Evolutionary conservation across 2,888 invertebrate species (phyloP), one percentile per base, ranked within the genome.

Genomic region (Dryobota labecula): DNA sequence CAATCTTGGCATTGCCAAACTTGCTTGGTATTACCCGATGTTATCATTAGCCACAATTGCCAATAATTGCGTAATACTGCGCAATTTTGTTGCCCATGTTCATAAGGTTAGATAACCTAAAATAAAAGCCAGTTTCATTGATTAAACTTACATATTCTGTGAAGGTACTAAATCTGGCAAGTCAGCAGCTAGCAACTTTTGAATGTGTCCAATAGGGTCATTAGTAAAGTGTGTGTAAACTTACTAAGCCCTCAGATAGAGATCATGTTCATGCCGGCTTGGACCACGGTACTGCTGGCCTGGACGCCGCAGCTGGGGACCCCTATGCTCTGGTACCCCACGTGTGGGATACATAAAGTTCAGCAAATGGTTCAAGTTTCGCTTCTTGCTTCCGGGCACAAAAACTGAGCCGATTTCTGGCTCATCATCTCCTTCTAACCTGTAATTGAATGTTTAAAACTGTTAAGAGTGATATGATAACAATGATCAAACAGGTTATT

Each of bases 171-270:
- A 33, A 2, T 51, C 30, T n/a, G 30, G 49, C 47, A 53, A 54
- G 43, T 30, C 41, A 38, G 41, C 41, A 24, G 15, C 13, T 63
- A 41, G 18, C 13, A 43, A 49, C 11, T 30, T 63, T 60, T 27
- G 3, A 56, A 43, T 75, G 43, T 47, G 18, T 71, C 47, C 38
- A 60, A 65, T 71, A 33, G 54, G 65, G 78, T 67, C 66, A 63
- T 67, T 66, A 78, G 53, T 65, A 63, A 57, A 64, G 18, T 63
- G n/a, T 15, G 54, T 57, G 33, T 57, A 2, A 51, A 89, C 97
- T 96, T 96, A 99, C 99, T 99, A 99, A 73, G 99, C 99, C 95
- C 99, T 98, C 77, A 99, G 95, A 94, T 98, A 99, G 89, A 99
- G 98, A 91, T 99, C 99, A 95, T 99, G 99, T 92, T 98, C 98